Evolutionary conservation across 2,113 vertebrate genomes (phyloP), one percentile per base, ranked within the genome.

Genomic region (Chunga burmeisteri): DNA sequence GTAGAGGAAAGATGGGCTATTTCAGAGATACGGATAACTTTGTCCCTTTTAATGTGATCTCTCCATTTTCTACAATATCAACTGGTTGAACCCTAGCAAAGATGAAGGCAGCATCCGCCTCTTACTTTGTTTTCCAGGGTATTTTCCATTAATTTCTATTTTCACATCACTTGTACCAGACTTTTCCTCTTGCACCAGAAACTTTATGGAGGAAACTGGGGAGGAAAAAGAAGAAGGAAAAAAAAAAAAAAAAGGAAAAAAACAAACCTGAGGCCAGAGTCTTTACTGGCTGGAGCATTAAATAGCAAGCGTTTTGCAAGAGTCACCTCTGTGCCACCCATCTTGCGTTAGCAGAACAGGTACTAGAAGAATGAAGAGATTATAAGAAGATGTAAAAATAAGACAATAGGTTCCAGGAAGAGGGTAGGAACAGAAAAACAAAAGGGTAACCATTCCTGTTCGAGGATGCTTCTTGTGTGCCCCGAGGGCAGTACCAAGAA

Each of bases 11-110:
- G 18, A 2, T 3, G 44, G 25, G n/a, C 5, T 13, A 21, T 21
- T 56, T 7, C 1, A 7, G 17, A 4, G 30, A 36, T 0, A 1
- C 23, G 29, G 34, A 7, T 4, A 1, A 3, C 12, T 53, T 72
- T 16, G 27, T 44, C 9, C 50, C 11, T 26, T 18, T 63, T 19
- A 5, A 8, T 0, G 3, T 1, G 8, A 3, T 6, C 22, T 42
- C 17, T 46, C 10, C 9, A 3, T 32, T 84, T 17, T 7, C 68
- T 30, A 1, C 30, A 1, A 2, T 4, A 2, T 9, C 7, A 13
- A 3, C 22, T 3, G 58, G 26, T 7, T n/a, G 65, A 47, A 13
- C 6, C 0, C 30, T 1, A 6, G 21, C 70, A 26, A 42, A 8
- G 38, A 4, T 0, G 5, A 16, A 75, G 6, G 30, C 15, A 12